Evolutionary conservation across 2,113 vertebrate species (phyloP), one percentile per base, ranked within the genome.

Genomic region (Scalopus aquaticus): DNA sequence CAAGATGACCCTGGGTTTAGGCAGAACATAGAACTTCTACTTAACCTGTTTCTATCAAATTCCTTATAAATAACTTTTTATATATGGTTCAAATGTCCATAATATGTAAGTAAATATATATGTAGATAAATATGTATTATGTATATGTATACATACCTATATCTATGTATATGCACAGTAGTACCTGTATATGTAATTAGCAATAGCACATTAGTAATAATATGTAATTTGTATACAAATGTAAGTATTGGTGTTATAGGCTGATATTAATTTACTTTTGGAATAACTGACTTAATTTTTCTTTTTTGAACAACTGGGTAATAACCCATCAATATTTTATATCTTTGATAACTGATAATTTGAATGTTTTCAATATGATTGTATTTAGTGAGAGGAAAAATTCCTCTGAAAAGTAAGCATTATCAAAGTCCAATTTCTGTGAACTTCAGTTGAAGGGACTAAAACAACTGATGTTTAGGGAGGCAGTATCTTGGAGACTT

Each of bases 311-410:
- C 42, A 70, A 37, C 84, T 28, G 26, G 5, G 39, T 86, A 70
- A n/a, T 96, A 78, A 81, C 81, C 81, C 67, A 39, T 80, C 51
- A 65, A 79, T 32, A 32, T 94, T 84, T 93, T 78, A 77, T 88
- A 54, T 58, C 13, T 92, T 95, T 96, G 32, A 37, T 90, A 76
- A 54, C 56, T 74, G 42, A 32, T n/a, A 86, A 94, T 93, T 96
- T 79, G 65, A 94, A 70, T 84, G 15, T 92, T 97, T 92, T 96
- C 76, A 76, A 72, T 62, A 42, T 54, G 69, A 28, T 64, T 85
- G 28, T 73, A 46, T 62, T 81, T 4, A 16, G 10, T 6, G 54
- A 84, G 17, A 93, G 54, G 30, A 74, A 83, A 73, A 88, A 46
- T 64, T 78, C 11, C 49, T 42, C 20, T 58, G 24, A 54, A 90